phyloP scores from a whole-genome alignment of 2,797 vertebrate genomes.

The Carduelis carduelis region DNA sequence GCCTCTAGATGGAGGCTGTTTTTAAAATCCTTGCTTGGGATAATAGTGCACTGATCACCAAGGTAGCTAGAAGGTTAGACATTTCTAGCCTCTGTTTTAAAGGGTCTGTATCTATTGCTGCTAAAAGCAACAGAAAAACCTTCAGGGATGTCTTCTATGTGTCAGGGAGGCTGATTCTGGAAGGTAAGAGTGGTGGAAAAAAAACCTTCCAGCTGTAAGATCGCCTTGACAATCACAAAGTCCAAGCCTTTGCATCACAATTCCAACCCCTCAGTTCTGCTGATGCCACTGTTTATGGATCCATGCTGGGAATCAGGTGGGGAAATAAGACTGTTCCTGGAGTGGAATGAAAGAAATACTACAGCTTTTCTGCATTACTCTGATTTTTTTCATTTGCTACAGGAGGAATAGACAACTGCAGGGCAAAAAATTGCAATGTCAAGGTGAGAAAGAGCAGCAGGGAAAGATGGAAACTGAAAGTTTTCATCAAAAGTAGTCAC shows the following conservation, averaged over 20 bases:
- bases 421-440: background rate
- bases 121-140: background rate
- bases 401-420: background rate
- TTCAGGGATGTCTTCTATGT: accelerated
- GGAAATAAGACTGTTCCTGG: background rate
- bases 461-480: background rate
- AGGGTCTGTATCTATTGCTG: background rate
- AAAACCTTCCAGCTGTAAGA: background rate
- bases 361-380: background rate
- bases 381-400: background rate
- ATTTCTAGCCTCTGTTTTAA: background rate
- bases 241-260: accelerated
- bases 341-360: background rate
- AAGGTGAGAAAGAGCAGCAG: background rate
- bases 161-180: background rate
- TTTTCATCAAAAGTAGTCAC: background rate
- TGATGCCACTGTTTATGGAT: background rate
- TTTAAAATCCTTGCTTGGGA: background rate
- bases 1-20: background rate
- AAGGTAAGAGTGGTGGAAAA: accelerated
- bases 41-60: background rate
- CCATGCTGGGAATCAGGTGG: background rate
- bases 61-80: background rate
- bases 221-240: background rate
- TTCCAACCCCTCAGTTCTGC: background rate